Evolutionary conservation across 1,140 invertebrate genomes (phyloP).

Genomic region (Zaprionus capensis): DNA sequence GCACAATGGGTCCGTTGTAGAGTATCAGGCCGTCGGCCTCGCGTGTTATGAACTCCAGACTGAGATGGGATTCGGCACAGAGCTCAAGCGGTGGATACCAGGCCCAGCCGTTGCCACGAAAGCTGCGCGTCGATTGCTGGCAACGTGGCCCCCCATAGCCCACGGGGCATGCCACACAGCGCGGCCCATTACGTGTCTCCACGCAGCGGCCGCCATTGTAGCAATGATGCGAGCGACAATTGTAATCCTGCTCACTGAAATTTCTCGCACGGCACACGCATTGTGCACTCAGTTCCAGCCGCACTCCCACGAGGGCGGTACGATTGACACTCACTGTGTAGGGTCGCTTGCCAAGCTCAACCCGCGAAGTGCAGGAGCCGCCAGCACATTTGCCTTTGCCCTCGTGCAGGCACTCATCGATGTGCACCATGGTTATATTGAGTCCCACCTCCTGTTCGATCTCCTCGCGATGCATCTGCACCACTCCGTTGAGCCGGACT

Average conservation of each 20-base stretch:
- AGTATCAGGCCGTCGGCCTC: constrained; percentile 88
- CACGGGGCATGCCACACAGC: constrained; percentile 87
- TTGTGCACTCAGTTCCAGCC: constrained; percentile 86
- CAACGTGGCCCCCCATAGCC: constrained; percentile 89
- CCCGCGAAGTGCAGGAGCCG: constrained; percentile 87
- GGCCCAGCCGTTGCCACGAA: constrained; percentile 88
- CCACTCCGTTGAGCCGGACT: constrained; percentile 88
- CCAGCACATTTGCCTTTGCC: constrained; percentile 85
- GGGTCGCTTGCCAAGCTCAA: constrained; percentile 87
- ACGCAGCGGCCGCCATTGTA: constrained; percentile 89
- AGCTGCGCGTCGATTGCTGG: constrained; percentile 88
- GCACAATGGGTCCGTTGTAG: constrained; percentile 89
- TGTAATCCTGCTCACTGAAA: constrained; percentile 85
- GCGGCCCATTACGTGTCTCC: constrained; percentile 86
- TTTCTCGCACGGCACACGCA: constrained; percentile 87
- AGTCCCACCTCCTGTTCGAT: constrained; percentile 88
- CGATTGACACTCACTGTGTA: constrained; percentile 91
- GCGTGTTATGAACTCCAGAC: constrained; percentile 89
- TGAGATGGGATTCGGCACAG: constrained; percentile 88
- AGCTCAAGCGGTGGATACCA: constrained; percentile 89
- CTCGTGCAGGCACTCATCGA: constrained; percentile 88
- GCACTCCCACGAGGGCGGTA: constrained; percentile 88
- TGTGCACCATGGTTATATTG: constrained; percentile 89
- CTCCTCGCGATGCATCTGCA: constrained; percentile 87
- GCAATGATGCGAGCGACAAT: constrained; percentile 87